Percentiles rank a stretch among this genome's conserved stretches.
phyloP scores from a whole-genome alignment of 2,113 vertebrate species.

The Chaetodon auriga region DNA sequence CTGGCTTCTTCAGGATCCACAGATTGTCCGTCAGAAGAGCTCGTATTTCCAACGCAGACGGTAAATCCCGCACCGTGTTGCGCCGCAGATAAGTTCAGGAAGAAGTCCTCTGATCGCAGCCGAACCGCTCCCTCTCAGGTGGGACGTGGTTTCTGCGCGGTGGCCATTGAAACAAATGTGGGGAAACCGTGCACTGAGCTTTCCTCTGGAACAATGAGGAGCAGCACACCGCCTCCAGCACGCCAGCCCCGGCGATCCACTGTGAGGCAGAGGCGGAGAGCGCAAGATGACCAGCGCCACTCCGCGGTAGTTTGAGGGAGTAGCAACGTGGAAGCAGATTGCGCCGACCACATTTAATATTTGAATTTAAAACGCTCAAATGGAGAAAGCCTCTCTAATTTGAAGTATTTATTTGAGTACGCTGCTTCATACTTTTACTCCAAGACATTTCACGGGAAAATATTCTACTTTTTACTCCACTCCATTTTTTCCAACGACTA shows the following conservation, averaged over 20 bases:
- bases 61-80: slow-evolving; percentile 31
- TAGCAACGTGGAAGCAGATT: no score
- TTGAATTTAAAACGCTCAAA: no score
- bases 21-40: slow-evolving; percentile 33
- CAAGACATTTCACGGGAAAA: no score
- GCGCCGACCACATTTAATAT: no score
- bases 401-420: no score
- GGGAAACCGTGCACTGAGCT: slow-evolving; percentile 41
- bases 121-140: slow-evolving; percentile 67
- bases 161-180: slow-evolving; percentile 71
- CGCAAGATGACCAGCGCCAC: no score
- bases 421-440: no score
- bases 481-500: no score
- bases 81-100: neutral
- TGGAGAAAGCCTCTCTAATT: no score
- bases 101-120: slow-evolving; percentile 7
- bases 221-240: slow-evolving; percentile 62
- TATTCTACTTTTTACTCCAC: no score
- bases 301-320: no score
- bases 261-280: neutral
- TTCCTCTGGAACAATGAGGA: slow-evolving; percentile 74
- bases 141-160: slow-evolving; percentile 62
- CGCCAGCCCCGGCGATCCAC: slow-evolving; percentile 22
- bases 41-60: slow-evolving; percentile 12
- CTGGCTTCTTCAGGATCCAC: slow-evolving; percentile 56